Evolutionary conservation across 35 echinoderm and acorn worm genomes (phyloP), one percentile per base, ranked within the genome.

Genomic region (Amphiura filiformis): DNA sequence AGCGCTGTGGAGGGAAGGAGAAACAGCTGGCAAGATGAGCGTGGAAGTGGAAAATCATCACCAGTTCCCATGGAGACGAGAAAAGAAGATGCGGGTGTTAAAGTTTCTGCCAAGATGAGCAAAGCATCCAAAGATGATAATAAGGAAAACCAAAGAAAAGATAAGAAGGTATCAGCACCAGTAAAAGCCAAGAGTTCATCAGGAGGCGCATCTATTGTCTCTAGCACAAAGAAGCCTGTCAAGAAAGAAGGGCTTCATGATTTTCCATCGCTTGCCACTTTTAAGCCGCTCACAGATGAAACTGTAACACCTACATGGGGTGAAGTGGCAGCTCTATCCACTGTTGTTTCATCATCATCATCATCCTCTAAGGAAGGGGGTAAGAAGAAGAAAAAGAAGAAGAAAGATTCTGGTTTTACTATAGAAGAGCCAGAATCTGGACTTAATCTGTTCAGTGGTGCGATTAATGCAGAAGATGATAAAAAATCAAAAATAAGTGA

Each of bases 311-410:
- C 61, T 70, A 13, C 61, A n/a, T 70, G 61, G 61, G 26, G 4
- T 70, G 61, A 70, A 70, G 61, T 13, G 4, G 26, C 7, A 30
- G 26, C 61, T 70, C 41, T 47, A 47, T 4, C 41, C 41, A 47
- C 4, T 35, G n/a, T 31, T 77, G n/a, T n/a, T n/a, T 35, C 75
- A 12, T 28, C 34, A 9, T 2, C 31, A 4, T 17, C 78, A 35
- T 34, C 78, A 2, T 4, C 34, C 3, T 30, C 5, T 42, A 87
- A 42, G 78, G 38, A 87, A 47, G 32, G 42, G 13, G 26, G 23
- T 41, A 77, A 87, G 70, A 77, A 87, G 38, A 79, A 78, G 70
- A 87, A 87, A 36, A 87, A 79, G 65, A 79, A 78, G 41, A 87
- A 87, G 65, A 87, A 87, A 32, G 38, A 40, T 39, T 31, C 31